phyloP scores from a whole-genome alignment of 2,113 vertebrate genomes.

The Oryctolagus cuniculus region mOryCun1.1 NC_091435.1:134600001-134600500 shows the following conservation, averaged over 20 bases:
- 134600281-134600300: constrained; percentile 57
- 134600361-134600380: constrained; percentile 39
- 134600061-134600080: constrained; percentile 81
- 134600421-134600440: constrained; percentile 54
- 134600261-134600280: constrained; percentile 54
- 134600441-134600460: constrained; percentile 74
- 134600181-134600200: constrained; percentile 76
- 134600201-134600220: constrained; percentile 80
- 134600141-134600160: constrained; percentile 72
- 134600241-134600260: constrained; percentile 26
- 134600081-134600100: constrained; percentile 78
- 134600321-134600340: constrained; percentile 70
- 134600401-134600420: constrained; percentile 72
- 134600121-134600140: constrained; percentile 49
- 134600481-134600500: constrained; percentile 78
- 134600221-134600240: constrained; percentile 62
- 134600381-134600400: constrained; percentile 44
- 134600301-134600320: constrained; percentile 67
- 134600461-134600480: constrained; percentile 75
- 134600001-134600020: constrained; percentile 83
- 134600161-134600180: constrained; percentile 64
- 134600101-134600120: constrained; percentile 45
- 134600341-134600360: neutral
- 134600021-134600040: constrained; percentile 83
- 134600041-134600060: constrained; percentile 78